A percentile compares a stretch with the other conserved stretches of the same genome.
phyloP scores from a whole-genome alignment of 2,113 vertebrate genomes.

The Cyanoderma ruficeps region DNA sequence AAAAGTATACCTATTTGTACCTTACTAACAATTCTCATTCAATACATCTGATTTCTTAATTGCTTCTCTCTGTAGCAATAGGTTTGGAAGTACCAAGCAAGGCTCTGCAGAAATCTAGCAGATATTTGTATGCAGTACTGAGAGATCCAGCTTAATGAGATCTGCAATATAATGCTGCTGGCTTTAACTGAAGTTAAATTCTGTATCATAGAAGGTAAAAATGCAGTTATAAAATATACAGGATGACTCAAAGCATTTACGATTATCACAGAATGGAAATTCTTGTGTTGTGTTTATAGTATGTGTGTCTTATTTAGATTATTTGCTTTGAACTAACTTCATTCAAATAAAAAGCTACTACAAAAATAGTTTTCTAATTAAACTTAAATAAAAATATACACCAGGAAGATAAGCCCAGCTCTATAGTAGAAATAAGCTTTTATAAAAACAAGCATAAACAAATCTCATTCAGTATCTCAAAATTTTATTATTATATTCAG shows the following conservation, averaged over 20 bases:
- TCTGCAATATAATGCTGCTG: neutral
- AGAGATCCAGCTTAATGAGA: neutral
- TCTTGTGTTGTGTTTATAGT: neutral
- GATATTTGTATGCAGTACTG: neutral
- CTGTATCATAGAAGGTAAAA: neutral
- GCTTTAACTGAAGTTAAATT: neutral
- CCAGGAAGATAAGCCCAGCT: neutral
- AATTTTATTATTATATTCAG: neutral
- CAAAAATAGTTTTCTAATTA: neutral
- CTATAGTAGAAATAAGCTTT: neutral
- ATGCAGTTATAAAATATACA: neutral
- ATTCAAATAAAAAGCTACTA: neutral
- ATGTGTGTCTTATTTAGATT: neutral
- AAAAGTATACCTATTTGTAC: neutral
- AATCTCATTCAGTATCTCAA: neutral
- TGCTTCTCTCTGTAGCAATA: neutral
- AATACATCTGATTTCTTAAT: neutral
- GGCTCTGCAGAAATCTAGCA: neutral
- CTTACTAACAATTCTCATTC: neutral
- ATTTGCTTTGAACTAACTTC: neutral
- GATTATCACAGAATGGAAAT: neutral
- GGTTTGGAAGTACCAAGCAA: neutral
- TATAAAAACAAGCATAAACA: neutral
- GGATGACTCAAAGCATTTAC: neutral
- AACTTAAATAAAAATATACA: neutral